Percentiles rank a stretch among this genome's conserved stretches.
Conservation (phyloP, 2,797 vertebrate species). For the Alauda arvensis region DNA sequence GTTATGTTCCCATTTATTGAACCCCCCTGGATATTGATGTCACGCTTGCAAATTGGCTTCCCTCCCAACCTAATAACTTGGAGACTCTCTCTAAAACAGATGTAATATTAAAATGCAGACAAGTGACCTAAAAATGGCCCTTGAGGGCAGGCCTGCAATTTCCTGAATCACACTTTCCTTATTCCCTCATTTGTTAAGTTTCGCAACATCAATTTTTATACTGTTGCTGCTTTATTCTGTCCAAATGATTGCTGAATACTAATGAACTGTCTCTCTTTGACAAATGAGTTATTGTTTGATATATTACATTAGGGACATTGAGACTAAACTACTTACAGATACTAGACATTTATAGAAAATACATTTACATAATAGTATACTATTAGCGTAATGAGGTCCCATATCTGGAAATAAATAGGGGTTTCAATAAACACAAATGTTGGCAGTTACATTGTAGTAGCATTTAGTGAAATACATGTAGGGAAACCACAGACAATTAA, state of each 20-base stretch:
- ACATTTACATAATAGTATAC: slow-evolving; percentile 65
- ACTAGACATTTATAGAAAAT: slow-evolving; percentile 69
- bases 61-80: slow-evolving; percentile 62
- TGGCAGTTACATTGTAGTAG: background rate
- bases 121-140: slow-evolving; percentile 72
- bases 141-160: slow-evolving; percentile 67
- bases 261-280: slow-evolving; percentile 72
- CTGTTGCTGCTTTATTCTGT: slow-evolving; percentile 68
- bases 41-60: slow-evolving; percentile 67
- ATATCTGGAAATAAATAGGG: slow-evolving; percentile 51
- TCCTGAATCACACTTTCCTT: slow-evolving; percentile 65
- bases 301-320: slow-evolving; percentile 69
- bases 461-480: slow-evolving; percentile 1
- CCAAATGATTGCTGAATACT: slow-evolving; percentile 70
- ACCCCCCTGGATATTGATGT: slow-evolving; percentile 59
- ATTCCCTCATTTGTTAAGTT: slow-evolving; percentile 75
- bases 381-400: slow-evolving; percentile 67
- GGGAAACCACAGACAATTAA: slow-evolving; percentile 1
- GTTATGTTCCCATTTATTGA: slow-evolving; percentile 66
- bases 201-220: slow-evolving; percentile 73
- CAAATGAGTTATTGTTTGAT: slow-evolving; percentile 78
- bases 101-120: slow-evolving; percentile 74
- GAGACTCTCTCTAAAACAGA: slow-evolving; percentile 67
- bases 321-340: slow-evolving; percentile 71
- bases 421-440: slow-evolving; percentile 41